These are phyloP conservation scores for Rhynchotus rufescens DNA, from an alignment of 2,797 vertebrate genomes.

Conservation along the genomic window DNA sequence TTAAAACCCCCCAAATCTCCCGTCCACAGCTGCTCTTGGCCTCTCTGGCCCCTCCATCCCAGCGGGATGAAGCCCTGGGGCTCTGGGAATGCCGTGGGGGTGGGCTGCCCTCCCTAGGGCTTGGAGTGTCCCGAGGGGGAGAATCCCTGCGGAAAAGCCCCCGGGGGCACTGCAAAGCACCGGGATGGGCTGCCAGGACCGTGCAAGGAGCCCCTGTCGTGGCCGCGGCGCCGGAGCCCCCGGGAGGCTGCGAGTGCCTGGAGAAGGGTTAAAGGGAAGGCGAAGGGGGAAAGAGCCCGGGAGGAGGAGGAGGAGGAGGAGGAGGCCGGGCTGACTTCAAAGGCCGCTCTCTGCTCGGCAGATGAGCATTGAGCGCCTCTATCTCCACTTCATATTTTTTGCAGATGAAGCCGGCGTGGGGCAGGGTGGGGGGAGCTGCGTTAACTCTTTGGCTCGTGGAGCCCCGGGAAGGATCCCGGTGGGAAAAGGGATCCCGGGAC, in stretches of 20 bases:
- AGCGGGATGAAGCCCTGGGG: no score
- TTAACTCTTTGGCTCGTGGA: slow-evolving; percentile 31
- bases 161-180: no score
- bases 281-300: not conserved
- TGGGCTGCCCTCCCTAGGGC: no score
- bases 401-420: slow-evolving; percentile 74
- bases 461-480: not conserved
- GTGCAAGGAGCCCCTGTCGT: not conserved
- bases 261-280: not conserved
- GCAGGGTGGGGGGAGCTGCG: no score
- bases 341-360: slow-evolving; percentile 82
- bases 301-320: not conserved
- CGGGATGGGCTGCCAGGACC: no score
- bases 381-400: slow-evolving; percentile 77
- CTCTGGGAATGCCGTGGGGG: no score
- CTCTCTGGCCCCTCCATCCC: no score
- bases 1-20: not conserved
- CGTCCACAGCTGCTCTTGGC: no score
- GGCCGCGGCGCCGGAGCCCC: no score
- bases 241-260: not conserved
- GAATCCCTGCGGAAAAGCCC: no score
- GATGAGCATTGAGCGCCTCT: slow-evolving; percentile 82
- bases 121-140: no score
- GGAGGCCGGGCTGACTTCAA: slow-evolving; percentile 82
- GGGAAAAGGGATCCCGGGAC: not conserved